Evolutionary conservation across 2,113 vertebrate genomes (phyloP), one percentile per base, ranked within the genome.

Genomic region (Hassar affinis): DNA sequence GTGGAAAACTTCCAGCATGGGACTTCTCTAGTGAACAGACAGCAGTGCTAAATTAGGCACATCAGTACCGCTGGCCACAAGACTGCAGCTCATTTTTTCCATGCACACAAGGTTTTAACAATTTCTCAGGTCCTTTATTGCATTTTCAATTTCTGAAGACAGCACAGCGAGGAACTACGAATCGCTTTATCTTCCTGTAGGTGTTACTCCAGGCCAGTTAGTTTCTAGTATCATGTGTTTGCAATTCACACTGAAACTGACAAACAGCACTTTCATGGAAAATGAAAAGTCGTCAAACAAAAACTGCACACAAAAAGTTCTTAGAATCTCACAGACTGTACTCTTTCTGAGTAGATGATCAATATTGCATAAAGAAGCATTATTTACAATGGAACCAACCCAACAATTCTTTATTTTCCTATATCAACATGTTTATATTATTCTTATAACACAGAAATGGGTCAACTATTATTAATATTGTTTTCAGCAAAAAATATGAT

Each of bases 231-330:
- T 11, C 30, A 9, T 9, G 27, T 15, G 38, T 27, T 42, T 51
- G 38, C 68, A 61, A 11, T 82, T 83, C 45, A 77, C 57, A 77
- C 72, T 42, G 18, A 71, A 82, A 72, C 52, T 1, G 38, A 20
- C 45, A 61, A 52, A 62, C 27, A 17, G 33, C 25, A 22, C 59
- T 66, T 83, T 76, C 22, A 10, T 35, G 75, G 72, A 83, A 66
- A 83, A 38, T n/a, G 25, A 51, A 17, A 77, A 51, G n/a, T 14
- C n/a, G n/a, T 56, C 42, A 56, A 78, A 27, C n/a, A 69, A 42
- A 33, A 77, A 78, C 2, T 83, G 42, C 71, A 64, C 1, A 47
- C 68, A 74, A 42, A 42, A 33, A 52, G 57, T 82, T 82, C 80
- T 82, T 20, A 59, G 80, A 33, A 82, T 47, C 42, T 56, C 27